phyloP scores from a whole-genome alignment of 2,888 invertebrate genomes.

The Norana najaformis region DNA sequence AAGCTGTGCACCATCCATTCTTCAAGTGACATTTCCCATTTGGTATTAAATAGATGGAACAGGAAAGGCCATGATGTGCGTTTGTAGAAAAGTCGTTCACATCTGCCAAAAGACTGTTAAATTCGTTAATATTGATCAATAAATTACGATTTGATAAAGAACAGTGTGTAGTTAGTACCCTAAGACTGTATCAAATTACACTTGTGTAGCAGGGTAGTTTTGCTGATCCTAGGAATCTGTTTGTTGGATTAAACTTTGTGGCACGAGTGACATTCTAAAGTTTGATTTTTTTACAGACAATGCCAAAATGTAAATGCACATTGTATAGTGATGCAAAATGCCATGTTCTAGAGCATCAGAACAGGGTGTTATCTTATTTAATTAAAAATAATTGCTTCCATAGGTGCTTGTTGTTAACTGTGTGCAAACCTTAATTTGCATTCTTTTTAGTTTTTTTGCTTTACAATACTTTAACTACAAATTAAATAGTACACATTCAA shows the following conservation, averaged over 20 bases:
- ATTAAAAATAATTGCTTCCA: not conserved
- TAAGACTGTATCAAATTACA: not conserved
- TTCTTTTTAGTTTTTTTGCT: no score
- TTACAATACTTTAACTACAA: no score
- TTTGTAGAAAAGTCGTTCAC: not conserved
- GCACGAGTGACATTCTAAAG: not conserved
- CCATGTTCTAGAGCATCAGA: not conserved
- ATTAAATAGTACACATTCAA: no score
- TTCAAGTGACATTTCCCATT: constrained; percentile 28
- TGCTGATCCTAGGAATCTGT: no score
- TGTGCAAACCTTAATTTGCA: no score
- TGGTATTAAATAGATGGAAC: not conserved
- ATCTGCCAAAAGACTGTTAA: not conserved
- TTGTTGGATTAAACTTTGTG: not conserved
- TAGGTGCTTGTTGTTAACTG: not conserved
- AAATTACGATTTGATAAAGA: not conserved
- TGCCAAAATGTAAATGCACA: not conserved
- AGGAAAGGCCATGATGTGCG: not conserved
- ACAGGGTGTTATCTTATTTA: not conserved
- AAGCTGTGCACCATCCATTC: constrained; percentile 36
- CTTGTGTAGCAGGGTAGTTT: not conserved
- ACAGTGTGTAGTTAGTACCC: not conserved
- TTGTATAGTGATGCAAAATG: not conserved
- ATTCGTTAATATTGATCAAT: not conserved
- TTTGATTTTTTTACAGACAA: not conserved